These are phyloP conservation scores for Struthidea cinerea DNA, from an alignment of 2,113 vertebrate species.

Conservation along the genomic window DNA sequence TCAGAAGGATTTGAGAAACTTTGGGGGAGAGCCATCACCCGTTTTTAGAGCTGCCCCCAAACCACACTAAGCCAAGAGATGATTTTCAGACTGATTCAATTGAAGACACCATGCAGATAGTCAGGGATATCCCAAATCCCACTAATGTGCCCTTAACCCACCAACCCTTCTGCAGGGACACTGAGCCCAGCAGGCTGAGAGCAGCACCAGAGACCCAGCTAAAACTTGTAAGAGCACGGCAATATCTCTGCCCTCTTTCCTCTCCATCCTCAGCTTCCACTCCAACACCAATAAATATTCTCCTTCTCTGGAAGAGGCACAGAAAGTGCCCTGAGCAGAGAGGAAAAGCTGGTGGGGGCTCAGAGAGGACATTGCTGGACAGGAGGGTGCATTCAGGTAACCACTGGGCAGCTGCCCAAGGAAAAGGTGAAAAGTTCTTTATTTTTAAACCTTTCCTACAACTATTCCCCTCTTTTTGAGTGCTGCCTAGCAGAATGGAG, in stretches of 20 bases:
- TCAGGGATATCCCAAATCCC: neutral
- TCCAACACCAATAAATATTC: neutral
- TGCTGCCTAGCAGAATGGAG: neutral
- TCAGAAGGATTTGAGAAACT: neutral
- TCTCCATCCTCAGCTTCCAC: neutral
- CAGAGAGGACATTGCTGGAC: neutral
- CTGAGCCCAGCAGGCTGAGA: neutral
- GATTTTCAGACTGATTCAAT: neutral
- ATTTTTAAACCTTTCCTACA: neutral
- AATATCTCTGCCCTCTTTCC: neutral
- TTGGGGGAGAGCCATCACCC: neutral
- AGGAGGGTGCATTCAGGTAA: neutral
- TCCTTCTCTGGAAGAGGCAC: neutral
- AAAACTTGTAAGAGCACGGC: neutral
- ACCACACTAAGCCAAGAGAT: neutral
- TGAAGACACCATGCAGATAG: neutral
- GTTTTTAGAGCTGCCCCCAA: neutral
- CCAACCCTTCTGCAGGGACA: neutral
- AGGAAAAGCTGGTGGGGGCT: neutral
- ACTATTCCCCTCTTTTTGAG: neutral
- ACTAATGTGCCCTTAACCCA: accelerated
- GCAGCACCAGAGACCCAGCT: neutral
- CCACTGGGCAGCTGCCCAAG: neutral
- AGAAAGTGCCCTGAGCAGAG: neutral
- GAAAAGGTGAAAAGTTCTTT: neutral